Conservation (phyloP, 2,888 invertebrate genomes). For the Helleia helle region DNA sequence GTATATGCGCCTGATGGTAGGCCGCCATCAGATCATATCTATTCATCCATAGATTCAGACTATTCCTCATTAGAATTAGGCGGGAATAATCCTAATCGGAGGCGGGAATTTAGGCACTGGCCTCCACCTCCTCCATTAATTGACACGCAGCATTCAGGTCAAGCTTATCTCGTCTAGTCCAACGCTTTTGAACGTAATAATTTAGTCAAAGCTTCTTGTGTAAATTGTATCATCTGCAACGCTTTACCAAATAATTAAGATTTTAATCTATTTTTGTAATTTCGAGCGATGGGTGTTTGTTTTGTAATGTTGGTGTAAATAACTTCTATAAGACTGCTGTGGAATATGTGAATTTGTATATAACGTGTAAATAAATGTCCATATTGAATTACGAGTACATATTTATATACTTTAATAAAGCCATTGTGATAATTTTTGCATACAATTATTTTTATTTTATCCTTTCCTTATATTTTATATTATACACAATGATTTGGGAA, state of each 20-base stretch:
- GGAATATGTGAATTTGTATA: conserved; percentile 70
- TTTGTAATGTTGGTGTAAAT: conserved; percentile 63
- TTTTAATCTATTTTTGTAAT: conserved; percentile 70
- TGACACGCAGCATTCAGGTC: conserved; percentile 59
- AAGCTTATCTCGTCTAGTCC: conserved; percentile 70
- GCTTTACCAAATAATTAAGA: conserved; percentile 71
- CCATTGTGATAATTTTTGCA: conserved; percentile 74
- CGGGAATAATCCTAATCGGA: conserved; percentile 53
- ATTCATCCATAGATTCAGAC: conserved; percentile 92
- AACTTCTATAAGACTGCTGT: conserved; percentile 74
- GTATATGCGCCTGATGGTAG: conserved; percentile 74
- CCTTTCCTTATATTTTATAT: conserved; percentile 12
- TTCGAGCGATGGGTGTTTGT: conserved; percentile 56
- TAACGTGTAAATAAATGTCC: conserved; percentile 68
- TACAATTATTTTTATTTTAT: conserved; percentile 39
- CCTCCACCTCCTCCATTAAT: conserved; percentile 60
- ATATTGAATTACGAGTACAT: conserved; percentile 72
- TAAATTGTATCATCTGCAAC: conserved; percentile 60
- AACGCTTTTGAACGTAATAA: conserved; percentile 39
- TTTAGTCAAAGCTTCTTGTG: conserved; percentile 54
- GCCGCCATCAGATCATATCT: conserved; percentile 90
- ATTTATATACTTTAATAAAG: conserved; percentile 75
- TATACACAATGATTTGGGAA: not conserved
- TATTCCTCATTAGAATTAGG: conserved; percentile 87
- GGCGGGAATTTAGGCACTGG: conserved; percentile 63